A percentile compares a stretch with the other conserved stretches of the same genome.
Evolutionary conservation across 2,888 invertebrate species (phyloP).

Genomic region (Xylota segnis): DNA sequence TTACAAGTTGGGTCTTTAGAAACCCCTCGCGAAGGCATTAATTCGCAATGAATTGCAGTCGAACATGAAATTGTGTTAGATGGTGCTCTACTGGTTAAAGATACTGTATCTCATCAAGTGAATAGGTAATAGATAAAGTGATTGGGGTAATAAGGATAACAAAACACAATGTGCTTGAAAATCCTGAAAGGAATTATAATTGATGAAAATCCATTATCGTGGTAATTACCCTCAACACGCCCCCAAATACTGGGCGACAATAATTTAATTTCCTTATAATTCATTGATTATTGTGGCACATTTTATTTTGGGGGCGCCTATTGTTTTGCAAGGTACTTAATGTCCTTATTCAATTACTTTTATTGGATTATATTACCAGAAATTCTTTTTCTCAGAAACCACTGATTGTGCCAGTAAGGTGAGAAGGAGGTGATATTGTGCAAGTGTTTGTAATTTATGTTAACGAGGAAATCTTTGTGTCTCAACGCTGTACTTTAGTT

Average conservation of each 20-base stretch:
- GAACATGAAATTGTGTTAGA: conserved; percentile 66
- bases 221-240: conserved; percentile 53
- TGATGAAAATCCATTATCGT: conserved; percentile 63
- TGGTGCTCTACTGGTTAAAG: conserved; percentile 15
- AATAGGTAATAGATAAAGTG: conserved; percentile 12
- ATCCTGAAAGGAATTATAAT: conserved; percentile 43
- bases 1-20: conserved; percentile 55
- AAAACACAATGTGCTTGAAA: conserved; percentile 24
- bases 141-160: background rate
- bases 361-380: conserved; percentile 50
- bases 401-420: background rate
- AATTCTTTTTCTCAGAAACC: background rate
- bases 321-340: conserved; percentile 51
- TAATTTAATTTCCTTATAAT: conserved; percentile 59
- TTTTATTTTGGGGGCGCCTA: conserved; percentile 32
- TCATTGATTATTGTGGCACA: conserved; percentile 29
- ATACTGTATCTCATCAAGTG: conserved; percentile 38
- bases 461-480: too few relatives aligned
- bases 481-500: too few relatives aligned
- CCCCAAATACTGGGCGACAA: conserved; percentile 33
- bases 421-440: background rate
- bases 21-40: conserved; percentile 51
- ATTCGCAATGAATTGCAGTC: conserved; percentile 73
- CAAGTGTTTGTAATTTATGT: too few relatives aligned
- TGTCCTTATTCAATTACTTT: conserved; percentile 64